Conservation (phyloP, 2,888 invertebrate genomes). For the Callimorpha dominula region DNA sequence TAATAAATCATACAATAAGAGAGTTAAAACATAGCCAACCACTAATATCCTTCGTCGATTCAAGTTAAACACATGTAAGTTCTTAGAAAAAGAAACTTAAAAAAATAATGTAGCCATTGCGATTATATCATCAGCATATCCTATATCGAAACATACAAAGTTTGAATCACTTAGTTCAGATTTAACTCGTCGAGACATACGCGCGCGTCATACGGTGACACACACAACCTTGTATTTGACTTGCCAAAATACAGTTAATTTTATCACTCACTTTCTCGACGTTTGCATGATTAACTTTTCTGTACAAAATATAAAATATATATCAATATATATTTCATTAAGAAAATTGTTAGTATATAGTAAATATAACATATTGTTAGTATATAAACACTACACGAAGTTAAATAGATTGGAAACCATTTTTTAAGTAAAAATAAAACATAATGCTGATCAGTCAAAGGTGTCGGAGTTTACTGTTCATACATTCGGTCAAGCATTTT, state of each 20-base stretch:
- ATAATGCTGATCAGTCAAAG: too few relatives aligned
- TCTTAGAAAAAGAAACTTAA: constrained; percentile 17
- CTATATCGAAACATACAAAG: constrained; percentile 42
- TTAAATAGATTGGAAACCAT: too few relatives aligned
- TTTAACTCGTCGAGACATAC: constrained; percentile 39
- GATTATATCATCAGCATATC: constrained; percentile 44
- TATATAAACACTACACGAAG: too few relatives aligned
- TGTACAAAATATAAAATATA: constrained; percentile 5
- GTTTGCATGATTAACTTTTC: constrained; percentile 1
- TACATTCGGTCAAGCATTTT: too few relatives aligned
- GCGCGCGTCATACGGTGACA: constrained; percentile 54
- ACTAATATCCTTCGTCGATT: not conserved
- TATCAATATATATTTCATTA: not conserved
- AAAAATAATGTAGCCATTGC: constrained; percentile 31
- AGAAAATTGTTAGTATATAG: too few relatives aligned
- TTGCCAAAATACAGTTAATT: constrained; percentile 65
- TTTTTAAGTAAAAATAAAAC: too few relatives aligned
- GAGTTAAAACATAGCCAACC: not conserved
- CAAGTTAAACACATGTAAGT: constrained; percentile 7
- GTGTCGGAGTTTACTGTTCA: too few relatives aligned
- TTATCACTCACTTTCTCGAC: constrained; percentile 49
- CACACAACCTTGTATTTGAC: constrained; percentile 62
- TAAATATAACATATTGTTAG: too few relatives aligned
- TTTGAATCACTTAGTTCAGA: constrained; percentile 49
- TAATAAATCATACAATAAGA: not conserved